A percentile compares a stretch with the other conserved stretches of the same genome.
Conservation (phyloP, 2,113 vertebrate species). For the Turnix velox region DNA sequence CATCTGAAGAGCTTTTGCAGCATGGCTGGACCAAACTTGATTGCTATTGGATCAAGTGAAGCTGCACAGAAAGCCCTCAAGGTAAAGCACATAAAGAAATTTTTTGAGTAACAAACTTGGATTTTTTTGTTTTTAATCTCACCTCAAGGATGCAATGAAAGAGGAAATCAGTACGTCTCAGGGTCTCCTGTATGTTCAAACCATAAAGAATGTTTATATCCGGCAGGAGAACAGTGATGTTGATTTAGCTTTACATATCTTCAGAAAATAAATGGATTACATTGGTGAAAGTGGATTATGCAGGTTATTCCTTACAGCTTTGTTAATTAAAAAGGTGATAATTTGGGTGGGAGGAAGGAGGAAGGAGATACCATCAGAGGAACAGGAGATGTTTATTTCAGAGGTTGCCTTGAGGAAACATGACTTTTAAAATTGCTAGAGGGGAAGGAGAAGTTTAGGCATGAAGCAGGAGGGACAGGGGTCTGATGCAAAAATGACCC, state of each 20-base stretch:
- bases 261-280: background rate
- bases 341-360: background rate
- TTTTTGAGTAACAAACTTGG: background rate
- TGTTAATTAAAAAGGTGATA: background rate
- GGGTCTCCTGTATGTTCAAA: background rate
- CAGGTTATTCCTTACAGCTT: background rate
- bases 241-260: background rate
- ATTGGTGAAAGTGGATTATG: background rate
- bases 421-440: background rate
- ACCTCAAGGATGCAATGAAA: background rate
- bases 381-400: background rate
- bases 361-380: background rate
- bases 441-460: background rate
- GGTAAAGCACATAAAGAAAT: constrained; percentile 70
- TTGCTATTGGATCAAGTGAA: constrained; percentile 92
- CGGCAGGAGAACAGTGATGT: background rate
- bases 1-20: constrained; percentile 98
- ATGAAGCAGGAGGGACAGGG: background rate
- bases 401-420: background rate
- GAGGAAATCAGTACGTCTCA: background rate
- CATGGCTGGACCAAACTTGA: constrained; percentile 96
- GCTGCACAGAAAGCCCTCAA: constrained; percentile 92
- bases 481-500: background rate
- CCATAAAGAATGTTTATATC: background rate
- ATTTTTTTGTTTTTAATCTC: background rate